Conservation (phyloP, 2,113 vertebrate genomes). For the Leptocoma aspasia region DNA sequence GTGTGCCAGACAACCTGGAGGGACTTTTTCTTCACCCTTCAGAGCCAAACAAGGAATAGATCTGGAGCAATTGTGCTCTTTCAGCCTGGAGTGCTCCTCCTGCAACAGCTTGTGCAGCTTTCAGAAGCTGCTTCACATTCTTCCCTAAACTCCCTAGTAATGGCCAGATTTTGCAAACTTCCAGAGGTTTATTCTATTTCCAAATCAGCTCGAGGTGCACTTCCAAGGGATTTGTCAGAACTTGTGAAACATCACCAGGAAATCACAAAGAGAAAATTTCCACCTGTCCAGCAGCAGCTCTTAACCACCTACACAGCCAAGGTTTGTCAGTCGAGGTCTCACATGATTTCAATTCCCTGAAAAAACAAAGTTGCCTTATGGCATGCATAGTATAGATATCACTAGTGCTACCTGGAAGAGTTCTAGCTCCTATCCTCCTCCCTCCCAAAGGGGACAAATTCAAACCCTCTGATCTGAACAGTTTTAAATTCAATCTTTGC, state of each 20-base stretch:
- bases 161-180: neutral
- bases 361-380: conserved; percentile 2
- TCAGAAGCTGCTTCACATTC: neutral
- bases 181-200: neutral
- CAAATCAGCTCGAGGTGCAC: neutral
- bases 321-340: neutral
- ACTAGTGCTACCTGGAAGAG: conserved; percentile 15
- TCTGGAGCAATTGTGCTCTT: neutral
- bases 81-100: neutral
- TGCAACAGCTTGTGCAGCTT: neutral
- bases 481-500: neutral
- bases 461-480: neutral
- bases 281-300: neutral
- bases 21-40: neutral
- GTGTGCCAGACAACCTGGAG: neutral
- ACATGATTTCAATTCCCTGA: neutral
- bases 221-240: neutral
- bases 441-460: neutral
- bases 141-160: neutral
- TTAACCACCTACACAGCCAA: neutral
- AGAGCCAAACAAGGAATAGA: neutral
- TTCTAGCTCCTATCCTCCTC: neutral
- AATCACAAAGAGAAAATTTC: neutral
- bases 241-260: neutral
- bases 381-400: conserved; percentile 36